A percentile compares a stretch with the other conserved stretches of the same genome.
Conservation (phyloP, 1,140 invertebrate genomes). For the Plectrocnemia conspersa region DNA sequence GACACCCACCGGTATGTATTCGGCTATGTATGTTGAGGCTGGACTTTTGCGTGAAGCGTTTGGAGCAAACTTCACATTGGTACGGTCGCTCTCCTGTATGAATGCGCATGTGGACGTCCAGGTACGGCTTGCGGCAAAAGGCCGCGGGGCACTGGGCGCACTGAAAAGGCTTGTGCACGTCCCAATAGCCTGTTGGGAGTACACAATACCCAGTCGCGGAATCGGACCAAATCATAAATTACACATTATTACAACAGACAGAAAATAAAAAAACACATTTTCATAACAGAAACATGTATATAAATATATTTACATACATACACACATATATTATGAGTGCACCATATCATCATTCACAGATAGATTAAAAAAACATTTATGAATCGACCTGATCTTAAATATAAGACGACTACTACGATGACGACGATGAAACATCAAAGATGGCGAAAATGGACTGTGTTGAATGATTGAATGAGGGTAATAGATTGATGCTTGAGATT, state of each 20-base stretch:
- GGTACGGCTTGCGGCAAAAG: conserved; percentile 66
- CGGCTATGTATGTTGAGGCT: conserved; percentile 70
- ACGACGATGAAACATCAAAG: too few species aligned
- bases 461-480: too few species aligned
- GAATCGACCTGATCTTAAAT: too few species aligned
- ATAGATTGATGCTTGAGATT: too few species aligned
- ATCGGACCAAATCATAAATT: neutral
- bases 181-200: conserved; percentile 1
- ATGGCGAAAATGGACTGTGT: too few species aligned
- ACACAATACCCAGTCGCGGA: neutral
- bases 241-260: too few species aligned
- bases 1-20: conserved; percentile 61
- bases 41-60: conserved; percentile 65
- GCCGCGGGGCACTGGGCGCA: conserved; percentile 66
- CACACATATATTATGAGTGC: too few species aligned
- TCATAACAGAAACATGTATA: too few species aligned
- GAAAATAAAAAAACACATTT: too few species aligned
- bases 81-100: conserved; percentile 69
- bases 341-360: too few species aligned
- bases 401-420: too few species aligned
- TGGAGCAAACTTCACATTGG: conserved; percentile 65
- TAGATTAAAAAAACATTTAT: neutral
- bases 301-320: too few species aligned
- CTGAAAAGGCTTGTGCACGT: conserved; percentile 55
- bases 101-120: conserved; percentile 72